Evolutionary conservation across 2,797 vertebrate genomes (phyloP), one percentile per base, ranked within the genome.

Genomic region (Synanceia verrucosa): DNA sequence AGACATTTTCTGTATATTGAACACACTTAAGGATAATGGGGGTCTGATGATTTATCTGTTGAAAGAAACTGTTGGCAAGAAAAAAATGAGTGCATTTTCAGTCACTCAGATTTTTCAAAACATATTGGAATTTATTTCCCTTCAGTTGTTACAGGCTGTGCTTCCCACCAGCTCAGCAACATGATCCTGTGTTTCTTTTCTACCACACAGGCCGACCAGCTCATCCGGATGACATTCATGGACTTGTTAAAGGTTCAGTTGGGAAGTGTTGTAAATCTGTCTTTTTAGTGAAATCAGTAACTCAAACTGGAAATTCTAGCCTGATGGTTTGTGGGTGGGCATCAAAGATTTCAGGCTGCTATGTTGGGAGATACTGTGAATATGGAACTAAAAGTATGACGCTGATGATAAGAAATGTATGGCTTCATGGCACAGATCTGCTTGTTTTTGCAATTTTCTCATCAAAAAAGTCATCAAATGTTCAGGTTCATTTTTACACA

Each of bases 181-280:
- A 72, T 59, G 60, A 67, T 65, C 47, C 64, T 64, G 53, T 51
- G 50, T 73, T 87, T 85, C 8, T 65, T 71, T 76, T 76, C 9
- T 29, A 44, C 44, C 63, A 36, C 3, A 0, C 14, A 29, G 53
- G 72, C 70, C 69, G 78, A 44, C 11, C 34, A 2, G 51, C 67
- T 55, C 74, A 78, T 83, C 83, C 73, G 60, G 65, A 87, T 76
- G 78, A 83, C 77, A 76, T 73, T 73, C 47, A 48, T 67, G 43
- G 68, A 71, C 9, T 23, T 51, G 62, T 81, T 70, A 61, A 74
- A 72, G 63, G 63, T 74, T 78, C 76, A 60, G 19, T 31, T 64
- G 79, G 82, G 73, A 85, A 69, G 21, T 48, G 82, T 34, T 72
- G 70, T 82, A 88, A 87, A 86, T 85, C 68, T 79, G 64, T 83